Percentiles rank a stretch among this genome's conserved stretches.
Conservation (phyloP, 2,113 vertebrate genomes). For the Pipa parva region DNA sequence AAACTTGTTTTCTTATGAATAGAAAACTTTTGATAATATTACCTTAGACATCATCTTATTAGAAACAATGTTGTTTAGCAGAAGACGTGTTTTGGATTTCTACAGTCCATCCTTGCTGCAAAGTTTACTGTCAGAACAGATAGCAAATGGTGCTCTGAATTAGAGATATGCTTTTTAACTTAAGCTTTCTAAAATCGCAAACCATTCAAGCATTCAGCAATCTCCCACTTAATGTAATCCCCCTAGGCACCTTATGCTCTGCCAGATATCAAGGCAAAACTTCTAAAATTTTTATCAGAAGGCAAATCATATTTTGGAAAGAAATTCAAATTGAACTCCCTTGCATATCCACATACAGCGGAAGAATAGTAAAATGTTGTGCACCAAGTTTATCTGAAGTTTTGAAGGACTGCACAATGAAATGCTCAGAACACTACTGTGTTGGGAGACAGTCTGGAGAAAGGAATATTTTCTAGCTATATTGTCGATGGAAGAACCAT, state of each 20-base stretch:
- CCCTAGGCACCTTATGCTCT: conserved; percentile 33
- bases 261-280: conserved; percentile 29
- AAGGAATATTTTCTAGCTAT: no score
- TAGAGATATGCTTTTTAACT: conserved; percentile 36
- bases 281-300: conserved; percentile 36
- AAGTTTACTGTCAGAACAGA: conserved; percentile 1
- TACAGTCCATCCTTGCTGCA: neutral
- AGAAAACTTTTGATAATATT: no score
- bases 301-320: conserved; percentile 33
- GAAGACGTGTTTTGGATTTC: neutral
- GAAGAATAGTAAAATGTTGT: conserved; percentile 1
- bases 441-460: no score
- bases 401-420: neutral
- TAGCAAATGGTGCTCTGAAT: conserved; percentile 8
- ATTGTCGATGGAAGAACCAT: no score
- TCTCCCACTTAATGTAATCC: conserved; percentile 40
- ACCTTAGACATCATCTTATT: neutral
- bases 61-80: neutral
- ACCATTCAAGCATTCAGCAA: conserved; percentile 38
- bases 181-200: conserved; percentile 26
- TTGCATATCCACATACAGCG: conserved; percentile 16
- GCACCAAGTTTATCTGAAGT: neutral
- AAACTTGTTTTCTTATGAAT: no score
- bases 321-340: conserved; percentile 19
- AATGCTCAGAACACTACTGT: neutral